phyloP scores from a whole-genome alignment of 2,888 invertebrate species.

The Elaeidobius kamerunicus region DNA sequence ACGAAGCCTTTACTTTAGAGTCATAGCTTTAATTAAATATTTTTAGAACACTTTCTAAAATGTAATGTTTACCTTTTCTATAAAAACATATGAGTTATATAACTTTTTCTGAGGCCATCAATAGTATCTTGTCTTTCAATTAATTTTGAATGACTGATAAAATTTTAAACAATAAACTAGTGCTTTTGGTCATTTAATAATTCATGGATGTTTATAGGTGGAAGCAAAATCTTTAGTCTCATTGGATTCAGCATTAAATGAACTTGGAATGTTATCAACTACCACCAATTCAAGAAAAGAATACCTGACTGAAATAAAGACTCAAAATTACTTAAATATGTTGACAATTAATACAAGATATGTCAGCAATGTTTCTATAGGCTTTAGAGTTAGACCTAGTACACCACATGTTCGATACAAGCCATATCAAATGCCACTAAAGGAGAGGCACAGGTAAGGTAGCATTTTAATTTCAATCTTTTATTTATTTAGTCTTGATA shows the following conservation, averaged over 20 bases:
- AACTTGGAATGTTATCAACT: constrained; percentile 60
- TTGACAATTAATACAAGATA: constrained; percentile 55
- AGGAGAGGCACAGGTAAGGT: constrained; percentile 52
- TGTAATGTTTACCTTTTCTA: no score
- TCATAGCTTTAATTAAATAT: no score
- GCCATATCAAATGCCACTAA: constrained; percentile 55
- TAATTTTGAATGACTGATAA: no score
- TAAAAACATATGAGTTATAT: no score
- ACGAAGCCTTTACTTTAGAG: no score
- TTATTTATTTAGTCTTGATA: no score
- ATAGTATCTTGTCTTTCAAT: no score
- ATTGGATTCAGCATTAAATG: constrained; percentile 51
- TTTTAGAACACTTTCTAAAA: no score
- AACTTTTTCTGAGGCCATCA: no score
- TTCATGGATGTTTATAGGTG: constrained; percentile 18
- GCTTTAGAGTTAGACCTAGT: constrained; percentile 54
- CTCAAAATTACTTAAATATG: constrained; percentile 49
- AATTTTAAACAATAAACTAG: no score
- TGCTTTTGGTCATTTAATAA: no score
- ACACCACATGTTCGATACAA: constrained; percentile 55
- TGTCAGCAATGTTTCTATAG: constrained; percentile 62
- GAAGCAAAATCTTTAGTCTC: constrained; percentile 14
- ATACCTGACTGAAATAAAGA: constrained; percentile 54
- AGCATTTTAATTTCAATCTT: constrained; percentile 17
- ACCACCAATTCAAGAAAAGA: constrained; percentile 58